Evolutionary conservation across 2,888 invertebrate genomes (phyloP), one percentile per base, ranked within the genome.

Genomic region (Hirtodrosophila cameraria): DNA sequence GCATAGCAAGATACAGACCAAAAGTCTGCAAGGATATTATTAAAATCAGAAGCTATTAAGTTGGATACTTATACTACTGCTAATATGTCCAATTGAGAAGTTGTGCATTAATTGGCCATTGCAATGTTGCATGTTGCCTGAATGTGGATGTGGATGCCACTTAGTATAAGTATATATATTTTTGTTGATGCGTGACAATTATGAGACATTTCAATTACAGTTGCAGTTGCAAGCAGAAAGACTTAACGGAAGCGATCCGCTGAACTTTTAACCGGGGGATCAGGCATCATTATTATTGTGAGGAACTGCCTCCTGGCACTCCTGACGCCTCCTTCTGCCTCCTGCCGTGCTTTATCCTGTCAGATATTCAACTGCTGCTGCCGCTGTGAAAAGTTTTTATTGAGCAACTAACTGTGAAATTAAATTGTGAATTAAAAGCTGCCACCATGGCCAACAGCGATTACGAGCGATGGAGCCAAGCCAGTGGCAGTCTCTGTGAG

Each of bases 401-500:
- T 62, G 80, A 70, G 67, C 83, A 83, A 72, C 83, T 82, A 72
- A 76, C 78, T 81, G 79, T 80, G 79, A 82, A 85, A 82, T 82
- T 82, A 85, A 82, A 82, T 82, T 85, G 77, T 82, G 68, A 85
- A 80, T 75, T 85, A 78, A 83, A 81, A 78, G 78, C 78, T 75
- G 75, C 72, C 72, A 72, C 65, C 75, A 67, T 75, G 64, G 74
- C 72, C 59, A 73, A 60, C 64, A 73, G 72, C 72, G 72, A 73
- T 73, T 73, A 73, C 73, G 54, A 71, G 48, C 43, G 25, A 36
- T 43, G 23, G 23, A 23, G 23, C 23, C 23, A 23, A n/a, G 45
- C 39, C 20, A 27, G n/a, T 28, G 30, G 38, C 42, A 7, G 18
- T 12, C 23, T 2, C 20, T 1, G 31, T 8, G 38, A 16, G 48